These are phyloP conservation scores for Heteromyza rotundicornis DNA, from an alignment of 2,888 invertebrate genomes.

Conservation along the genomic window DNA sequence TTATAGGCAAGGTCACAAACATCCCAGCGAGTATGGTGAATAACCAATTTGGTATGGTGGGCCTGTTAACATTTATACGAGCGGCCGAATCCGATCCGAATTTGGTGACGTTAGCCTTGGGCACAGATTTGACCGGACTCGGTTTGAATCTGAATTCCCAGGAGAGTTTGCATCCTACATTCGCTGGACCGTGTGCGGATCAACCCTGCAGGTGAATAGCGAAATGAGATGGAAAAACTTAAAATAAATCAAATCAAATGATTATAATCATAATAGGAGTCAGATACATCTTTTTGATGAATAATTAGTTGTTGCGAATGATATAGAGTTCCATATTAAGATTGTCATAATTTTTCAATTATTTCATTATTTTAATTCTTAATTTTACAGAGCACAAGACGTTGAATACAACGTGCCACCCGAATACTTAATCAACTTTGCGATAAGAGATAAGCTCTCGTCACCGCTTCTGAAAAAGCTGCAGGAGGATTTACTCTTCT, in stretches of 20 bases:
- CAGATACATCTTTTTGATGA: no score
- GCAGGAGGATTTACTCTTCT: constrained; percentile 98
- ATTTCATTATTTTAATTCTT: constrained; percentile 12
- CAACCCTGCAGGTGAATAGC: constrained; percentile 82
- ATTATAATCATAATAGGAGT: no score
- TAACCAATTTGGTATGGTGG: constrained; percentile 99
- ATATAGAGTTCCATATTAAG: no score
- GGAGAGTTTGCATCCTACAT: constrained; percentile 97
- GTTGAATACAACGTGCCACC: constrained; percentile 98
- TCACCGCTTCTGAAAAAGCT: constrained; percentile 95
- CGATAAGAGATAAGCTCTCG: constrained; percentile 94
- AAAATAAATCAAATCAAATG: no score
- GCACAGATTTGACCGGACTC: constrained; percentile 96
- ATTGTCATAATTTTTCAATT: neutral
- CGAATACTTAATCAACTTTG: constrained; percentile 97
- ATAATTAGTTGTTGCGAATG: no score
- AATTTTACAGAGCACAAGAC: constrained; percentile 84
- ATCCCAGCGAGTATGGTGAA: constrained; percentile 99
- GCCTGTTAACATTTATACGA: constrained; percentile 95
- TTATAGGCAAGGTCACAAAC: constrained; percentile 93
- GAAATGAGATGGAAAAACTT: no score
- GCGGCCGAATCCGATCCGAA: constrained; percentile 98
- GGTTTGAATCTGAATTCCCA: constrained; percentile 98
- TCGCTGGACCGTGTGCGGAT: constrained; percentile 99
- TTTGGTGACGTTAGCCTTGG: constrained; percentile 93